A percentile compares a stretch with the other conserved stretches of the same genome.
These are phyloP conservation scores for Callipepla californica DNA, from an alignment of 2,113 vertebrate genomes.

Conservation along the genomic window DNA sequence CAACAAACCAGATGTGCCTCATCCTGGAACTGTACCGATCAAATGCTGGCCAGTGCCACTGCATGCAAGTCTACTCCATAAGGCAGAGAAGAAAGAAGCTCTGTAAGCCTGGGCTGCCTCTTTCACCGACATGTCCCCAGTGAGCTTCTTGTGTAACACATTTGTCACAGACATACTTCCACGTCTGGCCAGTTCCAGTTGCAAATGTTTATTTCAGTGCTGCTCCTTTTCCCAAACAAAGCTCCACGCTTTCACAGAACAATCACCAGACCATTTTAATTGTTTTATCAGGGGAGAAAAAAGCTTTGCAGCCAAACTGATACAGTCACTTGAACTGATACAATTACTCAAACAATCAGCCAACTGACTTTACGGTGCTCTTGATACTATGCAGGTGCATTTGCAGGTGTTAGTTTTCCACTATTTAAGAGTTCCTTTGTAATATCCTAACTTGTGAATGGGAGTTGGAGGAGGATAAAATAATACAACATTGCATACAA, in stretches of 20 bases:
- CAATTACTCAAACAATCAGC: conserved; percentile 78
- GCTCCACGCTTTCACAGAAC: not conserved
- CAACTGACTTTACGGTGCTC: conserved; percentile 35
- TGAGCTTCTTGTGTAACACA: not conserved
- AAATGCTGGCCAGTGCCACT: not conserved
- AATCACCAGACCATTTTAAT: not conserved
- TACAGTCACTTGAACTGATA: not conserved
- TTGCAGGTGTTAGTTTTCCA: conserved; percentile 44
- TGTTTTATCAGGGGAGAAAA: not conserved
- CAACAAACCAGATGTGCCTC: not conserved
- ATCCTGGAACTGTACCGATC: not conserved
- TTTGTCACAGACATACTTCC: not conserved
- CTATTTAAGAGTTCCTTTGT: not conserved
- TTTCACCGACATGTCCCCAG: not conserved
- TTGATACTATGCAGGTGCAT: conserved; percentile 47
- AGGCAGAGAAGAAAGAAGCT: not conserved
- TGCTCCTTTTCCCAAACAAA: not conserved
- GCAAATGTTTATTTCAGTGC: not conserved
- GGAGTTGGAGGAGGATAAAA: not conserved
- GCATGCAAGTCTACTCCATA: not conserved
- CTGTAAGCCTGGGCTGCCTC: not conserved
- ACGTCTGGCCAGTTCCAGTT: not conserved
- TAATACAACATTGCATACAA: rapidly evolving
- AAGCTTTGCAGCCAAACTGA: not conserved
- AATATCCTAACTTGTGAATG: not conserved